Evolutionary conservation across 2,113 vertebrate genomes (phyloP), one percentile per base, ranked within the genome.

Genomic region (Grammomys surdaster): DNA sequence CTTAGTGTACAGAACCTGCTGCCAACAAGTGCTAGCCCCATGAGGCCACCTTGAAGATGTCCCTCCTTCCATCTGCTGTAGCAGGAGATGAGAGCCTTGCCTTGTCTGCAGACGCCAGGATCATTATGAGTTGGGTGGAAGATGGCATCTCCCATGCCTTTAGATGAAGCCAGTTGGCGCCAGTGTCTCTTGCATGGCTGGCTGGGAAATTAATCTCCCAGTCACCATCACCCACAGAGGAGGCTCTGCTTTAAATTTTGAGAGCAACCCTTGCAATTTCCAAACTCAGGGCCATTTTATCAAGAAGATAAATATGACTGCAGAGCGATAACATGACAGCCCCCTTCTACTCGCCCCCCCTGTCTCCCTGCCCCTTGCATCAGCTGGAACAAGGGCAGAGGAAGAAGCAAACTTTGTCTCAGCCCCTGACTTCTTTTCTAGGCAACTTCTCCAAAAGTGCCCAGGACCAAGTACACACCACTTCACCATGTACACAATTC

Each of bases 231-330:
- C 96, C 86, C 72, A 90, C 93, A 97, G 97, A 95, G 95, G 87
- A 98, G 98, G 86, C 13, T 88, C 97, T 97, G 58, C 88, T 98
- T 98, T 97, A 97, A 98, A 98, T 98, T 97, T 98, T 89, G 97
- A 97, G 94, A 89, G 96, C 98, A 97, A 97, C 93, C 90, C 96
- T 98, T 96, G 87, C 96, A 60, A 88, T 98, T 98, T 98, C 97
- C 94, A 95, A 95, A 94, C 20, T 58, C 72, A 40, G 63, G 72
- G 88, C 96, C 90, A 33, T 98, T 97, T 98, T 96, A 97, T 97
- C 98, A 98, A 91, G 28, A 92, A 97, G 98, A 98, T 97, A 96
- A 98, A 98, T 96, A 93, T 31, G 96, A 91, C 87, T 94, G 95
- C 95, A 95, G 96, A 90, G 93, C 98, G 96, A 94, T 93, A 96